These are phyloP conservation scores for Eurypyga helias DNA, from an alignment of 2,113 vertebrate genomes.

Conservation along the genomic window DNA sequence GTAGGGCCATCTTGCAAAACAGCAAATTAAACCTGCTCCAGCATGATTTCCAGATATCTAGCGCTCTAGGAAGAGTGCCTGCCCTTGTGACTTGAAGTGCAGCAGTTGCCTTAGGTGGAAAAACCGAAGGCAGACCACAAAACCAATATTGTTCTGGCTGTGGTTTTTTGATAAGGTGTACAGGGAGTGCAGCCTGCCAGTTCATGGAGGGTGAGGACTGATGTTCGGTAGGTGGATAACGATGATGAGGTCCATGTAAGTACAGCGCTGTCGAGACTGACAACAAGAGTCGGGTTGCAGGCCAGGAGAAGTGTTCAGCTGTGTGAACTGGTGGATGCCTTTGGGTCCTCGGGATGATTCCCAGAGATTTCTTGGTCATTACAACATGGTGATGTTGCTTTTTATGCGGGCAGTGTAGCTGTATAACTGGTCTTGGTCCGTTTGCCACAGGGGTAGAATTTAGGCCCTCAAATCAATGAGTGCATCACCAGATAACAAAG, in stretches of 20 bases:
- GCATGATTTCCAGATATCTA: not conserved
- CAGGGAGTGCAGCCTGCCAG: not conserved
- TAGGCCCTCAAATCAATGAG: not conserved
- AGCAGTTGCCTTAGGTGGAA: not conserved
- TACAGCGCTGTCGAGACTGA: not conserved
- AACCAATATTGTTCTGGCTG: not conserved
- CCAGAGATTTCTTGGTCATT: not conserved
- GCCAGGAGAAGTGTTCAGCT: not conserved
- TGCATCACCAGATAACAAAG: not conserved
- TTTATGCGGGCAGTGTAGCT: not conserved
- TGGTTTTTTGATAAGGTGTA: not conserved
- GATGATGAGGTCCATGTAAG: not conserved
- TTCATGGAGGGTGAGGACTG: not conserved
- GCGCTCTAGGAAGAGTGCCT: not conserved
- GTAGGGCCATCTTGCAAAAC: not conserved
- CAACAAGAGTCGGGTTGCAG: not conserved
- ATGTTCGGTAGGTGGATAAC: rapidly evolving
- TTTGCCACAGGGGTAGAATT: not conserved
- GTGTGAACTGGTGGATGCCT: not conserved
- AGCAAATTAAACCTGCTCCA: not conserved
- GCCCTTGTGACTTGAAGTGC: not conserved
- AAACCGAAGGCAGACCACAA: not conserved
- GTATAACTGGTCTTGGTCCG: not conserved
- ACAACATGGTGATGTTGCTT: not conserved
- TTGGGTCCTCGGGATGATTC: not conserved